Evolutionary conservation across 2,888 invertebrate species (phyloP).

Genomic region (Malthinus seriepunctatus): DNA sequence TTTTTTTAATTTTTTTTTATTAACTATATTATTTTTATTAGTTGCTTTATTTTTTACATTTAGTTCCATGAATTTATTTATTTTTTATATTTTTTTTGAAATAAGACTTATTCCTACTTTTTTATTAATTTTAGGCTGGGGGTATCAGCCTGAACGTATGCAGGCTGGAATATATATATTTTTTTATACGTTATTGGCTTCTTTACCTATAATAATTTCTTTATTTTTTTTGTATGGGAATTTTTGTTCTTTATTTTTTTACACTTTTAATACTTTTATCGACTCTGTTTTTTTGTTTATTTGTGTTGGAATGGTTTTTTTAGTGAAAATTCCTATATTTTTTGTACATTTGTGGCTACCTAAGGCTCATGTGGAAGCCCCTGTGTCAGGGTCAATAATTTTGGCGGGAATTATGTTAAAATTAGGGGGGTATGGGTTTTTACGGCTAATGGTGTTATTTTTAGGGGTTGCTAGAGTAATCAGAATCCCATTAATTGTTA

Average conservation of each 20-base stretch:
- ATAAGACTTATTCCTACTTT: slow-evolving; percentile 68
- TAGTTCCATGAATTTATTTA: slow-evolving; percentile 61
- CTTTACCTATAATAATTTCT: slow-evolving; percentile 64
- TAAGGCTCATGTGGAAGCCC: slow-evolving; percentile 77
- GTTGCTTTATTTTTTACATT: slow-evolving; percentile 63
- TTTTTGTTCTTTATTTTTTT: slow-evolving; percentile 57
- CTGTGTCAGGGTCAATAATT: slow-evolving; percentile 73
- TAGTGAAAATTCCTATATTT: slow-evolving; percentile 74
- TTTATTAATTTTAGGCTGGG: slow-evolving; percentile 69
- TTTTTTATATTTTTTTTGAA: slow-evolving; percentile 76
- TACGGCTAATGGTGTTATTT: slow-evolving; percentile 61
- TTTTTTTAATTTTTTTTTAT: slow-evolving; percentile 59
- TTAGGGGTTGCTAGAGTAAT: slow-evolving; percentile 49
- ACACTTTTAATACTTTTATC: slow-evolving; percentile 54
- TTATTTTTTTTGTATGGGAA: slow-evolving; percentile 59
- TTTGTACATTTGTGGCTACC: slow-evolving; percentile 72
- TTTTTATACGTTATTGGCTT: slow-evolving; percentile 72
- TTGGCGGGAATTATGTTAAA: slow-evolving; percentile 74
- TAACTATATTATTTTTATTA: slow-evolving; percentile 59
- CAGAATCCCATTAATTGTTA: slow-evolving; percentile 58
- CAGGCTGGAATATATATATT: slow-evolving; percentile 69
- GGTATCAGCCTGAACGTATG: slow-evolving; percentile 70
- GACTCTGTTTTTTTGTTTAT: slow-evolving; percentile 58
- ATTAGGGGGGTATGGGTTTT: slow-evolving; percentile 70
- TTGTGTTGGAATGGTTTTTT: slow-evolving; percentile 65